Percentiles rank a stretch among this genome's conserved stretches.
These are phyloP conservation scores for Burhinus bistriatus DNA, from an alignment of 2,113 vertebrate genomes.

Conservation along the genomic window DNA sequence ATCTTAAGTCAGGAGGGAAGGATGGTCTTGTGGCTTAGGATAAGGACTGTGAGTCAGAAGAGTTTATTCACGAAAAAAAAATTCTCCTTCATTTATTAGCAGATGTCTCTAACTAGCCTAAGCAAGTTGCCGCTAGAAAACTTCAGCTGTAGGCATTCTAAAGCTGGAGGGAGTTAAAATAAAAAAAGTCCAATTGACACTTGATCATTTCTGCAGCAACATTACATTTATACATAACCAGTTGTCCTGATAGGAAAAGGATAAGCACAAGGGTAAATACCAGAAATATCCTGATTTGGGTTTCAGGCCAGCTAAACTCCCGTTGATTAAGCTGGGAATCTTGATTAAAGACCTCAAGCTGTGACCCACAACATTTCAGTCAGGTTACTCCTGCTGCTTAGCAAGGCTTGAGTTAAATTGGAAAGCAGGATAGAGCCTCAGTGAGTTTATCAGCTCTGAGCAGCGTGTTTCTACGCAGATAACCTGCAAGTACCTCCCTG, in stretches of 20 bases:
- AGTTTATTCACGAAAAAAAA: not conserved
- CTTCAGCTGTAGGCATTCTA: not conserved
- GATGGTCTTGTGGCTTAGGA: not conserved
- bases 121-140: not conserved
- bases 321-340: not conserved
- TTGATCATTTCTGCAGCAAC: not conserved
- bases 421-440: conserved; percentile 7
- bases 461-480: conserved; percentile 38
- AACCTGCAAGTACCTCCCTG: conserved; percentile 22
- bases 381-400: conserved; percentile 4
- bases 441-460: conserved; percentile 36
- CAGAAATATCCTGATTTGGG: not conserved
- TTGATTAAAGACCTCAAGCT: conserved; percentile 52
- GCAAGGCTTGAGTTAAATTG: conserved; percentile 14
- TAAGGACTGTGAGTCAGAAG: conserved; percentile 1
- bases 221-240: not conserved
- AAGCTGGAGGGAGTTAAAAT: not conserved
- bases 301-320: not conserved
- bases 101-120: not conserved
- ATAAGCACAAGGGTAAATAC: not conserved
- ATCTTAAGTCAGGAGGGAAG: not conserved
- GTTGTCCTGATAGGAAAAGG: not conserved
- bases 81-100: not conserved
- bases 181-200: not conserved
- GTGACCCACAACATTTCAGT: conserved; percentile 10